A percentile compares a stretch with the other conserved stretches of the same genome.
Evolutionary conservation across 2,888 invertebrate genomes (phyloP).

Genomic region (Epiblema foenella): DNA sequence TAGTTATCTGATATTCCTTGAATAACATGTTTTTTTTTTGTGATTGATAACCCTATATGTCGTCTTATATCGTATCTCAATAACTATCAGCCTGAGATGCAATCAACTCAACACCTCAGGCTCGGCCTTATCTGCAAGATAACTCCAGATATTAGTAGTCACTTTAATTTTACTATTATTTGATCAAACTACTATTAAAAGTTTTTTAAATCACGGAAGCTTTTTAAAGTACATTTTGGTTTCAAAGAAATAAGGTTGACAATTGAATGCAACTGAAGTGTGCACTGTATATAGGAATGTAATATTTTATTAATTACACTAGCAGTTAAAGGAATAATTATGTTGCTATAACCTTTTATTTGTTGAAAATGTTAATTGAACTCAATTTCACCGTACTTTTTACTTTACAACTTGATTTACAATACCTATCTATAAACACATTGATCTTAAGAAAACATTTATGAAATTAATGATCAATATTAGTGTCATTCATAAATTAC

Average conservation of each 20-base stretch:
- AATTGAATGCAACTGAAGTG: background rate
- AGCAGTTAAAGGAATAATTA: slow-evolving; percentile 39
- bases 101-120: slow-evolving; percentile 54
- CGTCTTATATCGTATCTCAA: slow-evolving; percentile 55
- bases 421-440: background rate
- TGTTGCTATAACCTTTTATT: slow-evolving; percentile 33
- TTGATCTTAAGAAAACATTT: background rate
- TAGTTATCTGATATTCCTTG: too few species aligned
- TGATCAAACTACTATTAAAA: slow-evolving; percentile 34
- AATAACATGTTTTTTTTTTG: background rate
- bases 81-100: slow-evolving; percentile 48
- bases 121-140: slow-evolving; percentile 52
- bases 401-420: background rate
- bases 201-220: background rate
- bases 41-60: slow-evolving; percentile 34
- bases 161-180: slow-evolving; percentile 43
- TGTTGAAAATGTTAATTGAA: slow-evolving; percentile 10
- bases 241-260: background rate
- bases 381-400: slow-evolving; percentile 7
- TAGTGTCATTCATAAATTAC: too few species aligned
- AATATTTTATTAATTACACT: slow-evolving; percentile 17
- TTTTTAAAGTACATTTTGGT: background rate
- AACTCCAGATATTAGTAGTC: slow-evolving; percentile 43
- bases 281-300: slow-evolving; percentile 10
- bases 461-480: background rate